Evolutionary conservation across 2,113 vertebrate species (phyloP).

Genomic region (Leptodactylus fuscus): DNA sequence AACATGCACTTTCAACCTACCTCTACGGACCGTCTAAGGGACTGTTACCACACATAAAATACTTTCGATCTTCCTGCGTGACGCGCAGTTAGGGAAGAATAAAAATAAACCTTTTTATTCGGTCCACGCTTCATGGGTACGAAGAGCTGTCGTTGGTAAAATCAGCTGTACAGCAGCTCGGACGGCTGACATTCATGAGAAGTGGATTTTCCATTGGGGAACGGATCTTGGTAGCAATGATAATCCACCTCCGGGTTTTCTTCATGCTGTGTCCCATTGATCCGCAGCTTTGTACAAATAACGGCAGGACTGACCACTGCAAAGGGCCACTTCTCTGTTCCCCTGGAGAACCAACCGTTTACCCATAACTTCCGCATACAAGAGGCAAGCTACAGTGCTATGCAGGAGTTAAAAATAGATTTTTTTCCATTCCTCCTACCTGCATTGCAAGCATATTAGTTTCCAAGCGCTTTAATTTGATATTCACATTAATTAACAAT

Average conservation of each 20-base stretch:
- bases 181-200: slow-evolving; percentile 63
- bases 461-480: slow-evolving; percentile 84
- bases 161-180: slow-evolving; percentile 52
- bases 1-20: slow-evolving; percentile 84
- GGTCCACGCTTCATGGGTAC: slow-evolving; percentile 68
- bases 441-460: slow-evolving; percentile 84
- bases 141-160: slow-evolving; percentile 52
- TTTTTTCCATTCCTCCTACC: slow-evolving; percentile 78
- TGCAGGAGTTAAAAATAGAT: slow-evolving; percentile 85
- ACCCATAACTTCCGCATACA: slow-evolving; percentile 76
- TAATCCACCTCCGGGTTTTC: slow-evolving; percentile 73
- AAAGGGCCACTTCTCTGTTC: slow-evolving; percentile 82
- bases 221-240: slow-evolving; percentile 64
- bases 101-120: slow-evolving; percentile 65
- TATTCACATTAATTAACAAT: slow-evolving; percentile 88
- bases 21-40: slow-evolving; percentile 74
- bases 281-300: slow-evolving; percentile 66
- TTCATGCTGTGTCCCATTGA: slow-evolving; percentile 65
- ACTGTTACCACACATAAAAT: slow-evolving; percentile 73
- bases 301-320: slow-evolving; percentile 79
- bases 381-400: slow-evolving; percentile 75
- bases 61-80: slow-evolving; percentile 74
- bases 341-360: slow-evolving; percentile 80
- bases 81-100: slow-evolving; percentile 67
- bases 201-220: slow-evolving; percentile 77